A percentile compares a stretch with the other conserved stretches of the same genome.
Evolutionary conservation across 2,888 invertebrate genomes (phyloP).

Genomic region (Synergus gifuensis): DNA sequence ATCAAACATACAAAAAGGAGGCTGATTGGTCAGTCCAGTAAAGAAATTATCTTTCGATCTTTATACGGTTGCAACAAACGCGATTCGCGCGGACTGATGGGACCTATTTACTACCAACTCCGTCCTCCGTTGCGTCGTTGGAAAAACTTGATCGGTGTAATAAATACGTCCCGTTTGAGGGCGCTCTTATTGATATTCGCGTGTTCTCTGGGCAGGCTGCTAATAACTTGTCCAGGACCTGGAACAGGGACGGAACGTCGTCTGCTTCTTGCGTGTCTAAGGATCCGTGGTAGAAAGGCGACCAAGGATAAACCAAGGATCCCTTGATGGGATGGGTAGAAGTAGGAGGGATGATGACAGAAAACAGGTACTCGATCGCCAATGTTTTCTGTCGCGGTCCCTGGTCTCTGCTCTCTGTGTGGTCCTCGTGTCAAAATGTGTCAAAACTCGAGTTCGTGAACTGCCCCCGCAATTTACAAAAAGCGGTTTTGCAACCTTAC

Average conservation of each 20-base stretch:
- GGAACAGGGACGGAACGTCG: slow-evolving; percentile 55
- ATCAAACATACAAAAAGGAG: slow-evolving; percentile 8
- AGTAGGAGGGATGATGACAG: slow-evolving; percentile 42
- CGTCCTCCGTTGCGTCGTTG: slow-evolving; percentile 46
- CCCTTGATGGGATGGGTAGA: slow-evolving; percentile 30
- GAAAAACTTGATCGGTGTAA: slow-evolving; percentile 64
- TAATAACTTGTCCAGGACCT: slow-evolving; percentile 74
- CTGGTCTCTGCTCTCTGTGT: slow-evolving; percentile 68
- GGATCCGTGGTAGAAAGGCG: slow-evolving; percentile 57
- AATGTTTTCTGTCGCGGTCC: slow-evolving; percentile 69
- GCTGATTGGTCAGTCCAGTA: background rate
- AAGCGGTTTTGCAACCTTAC: slow-evolving; percentile 68
- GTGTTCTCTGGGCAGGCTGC: slow-evolving; percentile 63
- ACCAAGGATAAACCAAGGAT: slow-evolving; percentile 33
- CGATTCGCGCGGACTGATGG: slow-evolving; percentile 37
- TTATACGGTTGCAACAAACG: slow-evolving; percentile 32
- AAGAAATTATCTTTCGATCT: slow-evolving; percentile 42
- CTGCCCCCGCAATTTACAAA: slow-evolving; percentile 61
- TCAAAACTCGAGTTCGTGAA: slow-evolving; percentile 75
- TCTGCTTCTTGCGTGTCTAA: slow-evolving; percentile 73
- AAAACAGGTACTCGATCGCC: slow-evolving; percentile 54
- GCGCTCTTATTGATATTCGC: slow-evolving; percentile 71
- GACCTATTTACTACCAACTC: slow-evolving; percentile 51
- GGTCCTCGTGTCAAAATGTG: slow-evolving; percentile 77
- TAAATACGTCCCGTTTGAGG: slow-evolving; percentile 62